Evolutionary conservation across 2,797 vertebrate genomes (phyloP).

Genomic region (Heliangelus exortis): DNA sequence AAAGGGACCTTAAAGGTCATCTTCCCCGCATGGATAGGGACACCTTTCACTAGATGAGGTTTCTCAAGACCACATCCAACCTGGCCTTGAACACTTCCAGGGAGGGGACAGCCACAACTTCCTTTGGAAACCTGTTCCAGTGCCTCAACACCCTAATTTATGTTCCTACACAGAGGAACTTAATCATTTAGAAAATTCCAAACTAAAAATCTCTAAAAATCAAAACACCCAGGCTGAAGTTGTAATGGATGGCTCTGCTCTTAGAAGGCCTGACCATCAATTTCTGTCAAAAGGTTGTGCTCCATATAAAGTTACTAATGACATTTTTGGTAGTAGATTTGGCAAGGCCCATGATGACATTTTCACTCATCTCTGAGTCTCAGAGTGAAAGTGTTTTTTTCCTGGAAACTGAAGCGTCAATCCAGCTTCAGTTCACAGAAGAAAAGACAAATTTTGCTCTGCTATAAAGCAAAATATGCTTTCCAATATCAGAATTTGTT

Average conservation of each 20-base stretch:
- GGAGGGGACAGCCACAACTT: too few relatives aligned
- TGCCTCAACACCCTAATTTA: background rate
- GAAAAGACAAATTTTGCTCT: background rate
- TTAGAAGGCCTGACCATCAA: background rate
- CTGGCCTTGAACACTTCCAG: too few relatives aligned
- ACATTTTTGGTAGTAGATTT: background rate
- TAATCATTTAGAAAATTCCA: conserved; percentile 8
- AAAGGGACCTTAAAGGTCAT: too few relatives aligned
- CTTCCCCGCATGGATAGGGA: too few relatives aligned
- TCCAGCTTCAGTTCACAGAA: background rate
- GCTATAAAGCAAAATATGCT: background rate
- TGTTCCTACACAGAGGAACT: background rate
- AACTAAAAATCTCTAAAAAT: background rate
- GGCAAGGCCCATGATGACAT: background rate
- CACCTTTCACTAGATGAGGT: too few relatives aligned
- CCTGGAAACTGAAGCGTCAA: background rate
- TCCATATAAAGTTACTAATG: background rate
- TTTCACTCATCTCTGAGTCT: background rate
- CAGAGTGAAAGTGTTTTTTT: background rate
- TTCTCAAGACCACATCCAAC: too few relatives aligned
- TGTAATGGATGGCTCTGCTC: background rate
- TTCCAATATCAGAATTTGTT: background rate
- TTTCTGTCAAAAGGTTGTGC: background rate
- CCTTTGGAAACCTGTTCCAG: too few relatives aligned
- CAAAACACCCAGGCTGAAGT: background rate